Evolutionary conservation across 35 echinoderm and acorn worm species (phyloP).

Genomic region (Apostichopus japonicus): DNA sequence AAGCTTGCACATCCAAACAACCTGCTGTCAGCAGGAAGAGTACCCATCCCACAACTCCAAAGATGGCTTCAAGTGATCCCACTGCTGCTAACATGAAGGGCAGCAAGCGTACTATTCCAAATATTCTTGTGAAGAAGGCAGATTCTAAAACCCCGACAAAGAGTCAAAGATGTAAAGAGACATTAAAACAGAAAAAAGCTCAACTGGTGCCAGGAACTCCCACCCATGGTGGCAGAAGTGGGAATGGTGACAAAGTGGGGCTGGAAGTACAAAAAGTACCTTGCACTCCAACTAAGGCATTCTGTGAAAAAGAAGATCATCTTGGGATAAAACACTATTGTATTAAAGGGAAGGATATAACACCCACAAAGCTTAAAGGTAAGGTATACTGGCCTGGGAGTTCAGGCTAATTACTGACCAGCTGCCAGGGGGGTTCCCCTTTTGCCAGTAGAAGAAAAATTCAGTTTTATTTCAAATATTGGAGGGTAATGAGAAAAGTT

Average conservation of each 20-base stretch:
- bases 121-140: constrained; percentile 25
- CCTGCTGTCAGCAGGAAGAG: not conserved
- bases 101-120: not conserved
- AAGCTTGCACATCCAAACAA: not conserved
- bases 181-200: not conserved
- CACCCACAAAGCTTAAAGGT: constrained; percentile 4
- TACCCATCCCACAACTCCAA: not conserved
- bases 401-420: too few relatives aligned
- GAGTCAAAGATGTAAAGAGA: not conserved
- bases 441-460: too few relatives aligned
- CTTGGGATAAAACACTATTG: not conserved
- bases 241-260: not conserved
- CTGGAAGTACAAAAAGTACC: constrained; percentile 15
- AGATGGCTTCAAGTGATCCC: not conserved
- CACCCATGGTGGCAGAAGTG: constrained; percentile 24
- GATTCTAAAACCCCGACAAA: not conserved
- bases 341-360: constrained; percentile 19
- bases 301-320: not conserved
- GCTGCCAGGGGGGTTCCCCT: too few relatives aligned
- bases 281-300: not conserved
- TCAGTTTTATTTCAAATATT: too few relatives aligned
- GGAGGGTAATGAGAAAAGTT: too few relatives aligned
- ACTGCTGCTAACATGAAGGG: not conserved
- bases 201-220: constrained; percentile 18
- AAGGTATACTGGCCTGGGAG: not conserved